Base-by-base conservation (phyloP, 2,113 vertebrate species). In the Bujurquina vittata region DNA sequence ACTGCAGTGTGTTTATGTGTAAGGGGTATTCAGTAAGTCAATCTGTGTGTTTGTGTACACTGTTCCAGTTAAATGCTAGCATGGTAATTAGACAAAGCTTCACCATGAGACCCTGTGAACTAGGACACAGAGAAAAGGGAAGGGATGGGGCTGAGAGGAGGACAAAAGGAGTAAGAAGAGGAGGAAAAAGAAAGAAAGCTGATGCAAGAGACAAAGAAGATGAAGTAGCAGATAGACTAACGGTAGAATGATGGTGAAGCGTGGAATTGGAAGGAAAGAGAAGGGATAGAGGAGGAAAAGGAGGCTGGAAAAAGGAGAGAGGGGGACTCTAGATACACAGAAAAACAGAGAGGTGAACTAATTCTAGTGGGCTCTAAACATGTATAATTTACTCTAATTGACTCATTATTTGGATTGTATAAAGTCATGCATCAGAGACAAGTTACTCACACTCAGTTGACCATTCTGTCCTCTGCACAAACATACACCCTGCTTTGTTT, bases 21-120 rank as follows among this genome's bases (percentile, higher is more conserved):
- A 67, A 84, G 69, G 79, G 77, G 78, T 81, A 52, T 87, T 89
- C 88, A 87, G 86, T 79, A 83, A 90, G 90, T 91, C 81, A 91
- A 65, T 90, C 82, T 37, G 69, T 77, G 84, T 91, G 92, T 94
- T 91, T 93, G 88, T 87, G 88, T 85, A 86, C 26, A 83, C 88
- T 89, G 88, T 91, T 95, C 92, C 89, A 94, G 91, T 94, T 95
- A 93, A 93, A 94, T 26, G 72, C 85, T 81, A 88, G 92, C 85
- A 91, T 92, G 89, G 89, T 92, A 93, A 94, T 94, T 94, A 94
- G 89, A 95, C 93, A 94, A 94, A 93, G 92, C 92, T 91, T 91
- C 88, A 94, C 87, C 92, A 88, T 80, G 91, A 94, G 93, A 92
- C 93, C 81, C 84, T 88, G 87, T 91, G 91, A 95, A 94, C 82